Conservation (phyloP, 2,113 vertebrate species). For the Burhinus oedicnemus region DNA sequence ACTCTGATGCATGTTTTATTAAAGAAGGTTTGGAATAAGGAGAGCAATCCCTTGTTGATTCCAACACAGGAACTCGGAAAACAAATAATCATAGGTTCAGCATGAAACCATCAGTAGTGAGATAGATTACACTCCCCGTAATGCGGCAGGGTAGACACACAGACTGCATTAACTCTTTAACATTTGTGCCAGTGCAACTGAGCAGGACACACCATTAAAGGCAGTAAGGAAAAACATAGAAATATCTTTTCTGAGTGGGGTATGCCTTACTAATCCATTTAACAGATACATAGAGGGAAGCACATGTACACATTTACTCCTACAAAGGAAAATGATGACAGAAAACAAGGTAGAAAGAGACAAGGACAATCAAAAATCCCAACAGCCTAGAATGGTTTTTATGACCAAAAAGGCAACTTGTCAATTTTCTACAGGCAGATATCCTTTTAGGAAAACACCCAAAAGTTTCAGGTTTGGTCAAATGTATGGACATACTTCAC, state of each 20-base stretch:
- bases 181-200: not conserved
- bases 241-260: not conserved
- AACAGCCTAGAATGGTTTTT: not conserved
- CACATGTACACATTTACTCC: not conserved
- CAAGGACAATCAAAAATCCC: not conserved
- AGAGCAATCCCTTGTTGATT: not conserved
- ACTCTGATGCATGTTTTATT: not conserved
- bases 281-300: not conserved
- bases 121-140: not conserved
- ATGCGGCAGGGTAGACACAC: not conserved
- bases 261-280: not conserved
- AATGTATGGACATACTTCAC: not conserved
- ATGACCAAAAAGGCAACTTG: not conserved
- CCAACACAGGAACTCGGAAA: not conserved
- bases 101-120: accelerated
- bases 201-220: accelerated
- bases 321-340: not conserved
- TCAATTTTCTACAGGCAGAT: not conserved
- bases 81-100: not conserved
- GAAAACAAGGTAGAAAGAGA: not conserved
- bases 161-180: not conserved
- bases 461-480: not conserved
- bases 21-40: not conserved
- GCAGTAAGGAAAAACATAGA: not conserved
- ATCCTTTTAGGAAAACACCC: not conserved